Base-by-base conservation (phyloP, 2,113 vertebrate genomes). In the Oncorhynchus keta region DNA sequence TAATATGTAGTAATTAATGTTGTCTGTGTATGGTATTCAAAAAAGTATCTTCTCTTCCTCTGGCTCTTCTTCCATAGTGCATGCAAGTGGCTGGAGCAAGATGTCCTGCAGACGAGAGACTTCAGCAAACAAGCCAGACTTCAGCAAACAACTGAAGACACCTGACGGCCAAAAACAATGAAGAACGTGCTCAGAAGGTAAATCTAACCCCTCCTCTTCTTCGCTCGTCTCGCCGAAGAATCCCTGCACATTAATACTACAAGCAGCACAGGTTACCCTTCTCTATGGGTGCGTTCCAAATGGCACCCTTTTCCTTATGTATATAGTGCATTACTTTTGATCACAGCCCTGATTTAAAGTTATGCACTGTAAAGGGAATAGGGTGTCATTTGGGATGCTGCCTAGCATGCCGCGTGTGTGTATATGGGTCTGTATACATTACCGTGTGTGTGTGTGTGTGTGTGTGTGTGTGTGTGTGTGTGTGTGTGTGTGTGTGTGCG, bases 1-100 rank as follows among this genome's bases (percentile, higher is more conserved):
- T 45, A 12, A 2, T 45, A 45, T 45, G 9, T 11, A 11, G 2
- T 45, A 45, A 11, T 45, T 45, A 45, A 45, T 45, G 39, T 45
- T 45, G 9, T 11, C 39, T 12, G 2, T 45, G 39, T 45, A 45
- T 45, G 39, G 8, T 45, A 45, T 45, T 45, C 9, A 45, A 45
- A 45, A 45, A 45, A 9, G 0, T 1, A 45, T 45, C 85, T 93
- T 93, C 66, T 66, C 57, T 24, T 32, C 69, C 24, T 45, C 30
- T 73, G 8, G 55, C 39, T 70, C 11, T 70, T 64, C 68, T 18
- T 59, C 88, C 49, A 5, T 93, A 97, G 96, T 96, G 95, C 93
- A 95, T 96, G 95, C 93, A 95, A 95, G 93, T 92, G 93, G 89
- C 91, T 96, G 75, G 95, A 96, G 91, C 94, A 94, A 91, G 95